Percentiles rank a stretch among this genome's conserved stretches.
phyloP scores from a whole-genome alignment of 2,888 invertebrate species.

The Dolichomitus sp. region DNA sequence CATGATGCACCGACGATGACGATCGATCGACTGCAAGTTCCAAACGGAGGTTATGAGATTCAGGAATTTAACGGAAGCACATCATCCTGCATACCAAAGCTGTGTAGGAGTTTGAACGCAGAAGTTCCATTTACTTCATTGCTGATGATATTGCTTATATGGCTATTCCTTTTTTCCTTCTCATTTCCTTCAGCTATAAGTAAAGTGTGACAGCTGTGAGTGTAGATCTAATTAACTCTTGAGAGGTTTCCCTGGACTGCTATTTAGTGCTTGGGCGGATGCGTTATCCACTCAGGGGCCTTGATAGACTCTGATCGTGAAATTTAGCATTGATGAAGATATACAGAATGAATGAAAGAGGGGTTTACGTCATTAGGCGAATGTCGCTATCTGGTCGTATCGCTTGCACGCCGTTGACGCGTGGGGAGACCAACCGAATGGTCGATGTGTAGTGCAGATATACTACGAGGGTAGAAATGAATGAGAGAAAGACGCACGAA shows the following conservation, averaged over 20 bases:
- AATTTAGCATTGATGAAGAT: constrained; percentile 59
- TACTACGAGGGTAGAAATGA: constrained; percentile 48
- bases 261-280: neutral
- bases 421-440: constrained; percentile 60
- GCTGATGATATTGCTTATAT: constrained; percentile 11
- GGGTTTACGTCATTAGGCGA: constrained; percentile 63
- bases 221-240: constrained; percentile 46
- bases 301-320: constrained; percentile 39
- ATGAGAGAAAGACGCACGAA: constrained; percentile 44
- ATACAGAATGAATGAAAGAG: constrained; percentile 16
- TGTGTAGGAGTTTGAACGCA: neutral
- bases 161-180: neutral
- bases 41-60: constrained; percentile 37
- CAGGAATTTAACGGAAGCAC: constrained; percentile 2
- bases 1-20: constrained; percentile 15
- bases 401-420: constrained; percentile 57
- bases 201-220: constrained; percentile 16
- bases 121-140: constrained; percentile 12
- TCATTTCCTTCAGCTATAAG: constrained; percentile 7
- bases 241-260: neutral
- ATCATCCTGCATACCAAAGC: neutral
- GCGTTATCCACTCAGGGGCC: constrained; percentile 35
- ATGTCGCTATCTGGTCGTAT: constrained; percentile 59
- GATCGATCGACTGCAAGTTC: constrained; percentile 11
- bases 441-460: constrained; percentile 40